Evolutionary conservation across 2,113 vertebrate genomes (phyloP), one percentile per base, ranked within the genome.

Genomic region (Sinocyclocheilus maitianheensis): DNA sequence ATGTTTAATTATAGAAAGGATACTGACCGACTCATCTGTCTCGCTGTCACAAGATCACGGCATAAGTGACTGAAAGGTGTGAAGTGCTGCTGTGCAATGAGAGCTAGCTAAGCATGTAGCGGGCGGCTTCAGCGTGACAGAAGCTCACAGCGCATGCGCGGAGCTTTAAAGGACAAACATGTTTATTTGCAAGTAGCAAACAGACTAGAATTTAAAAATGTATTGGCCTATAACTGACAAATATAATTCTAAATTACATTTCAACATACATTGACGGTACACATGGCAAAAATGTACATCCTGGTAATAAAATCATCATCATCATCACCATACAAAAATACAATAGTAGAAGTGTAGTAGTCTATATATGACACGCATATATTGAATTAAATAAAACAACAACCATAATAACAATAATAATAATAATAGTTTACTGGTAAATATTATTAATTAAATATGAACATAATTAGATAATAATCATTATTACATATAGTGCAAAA

Each of bases 121-220:
- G 14, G 82, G 79, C 63, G 14, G 82, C 72, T 82, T 81, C 40
- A 63, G 83, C 37, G 8, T 65, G 83, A 89, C 86, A 85, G 75
- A 20, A 37, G n/a, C n/a, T 3, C 9, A 81, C 16, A 60, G 86
- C 88, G 88, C 88, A 89, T 87, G 88, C 86, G 83, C 84, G 0
- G 22, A 12, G 24, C 0, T 75, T 62, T 46, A 84, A 87, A 89
- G 80, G 69, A 80, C 84, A 83, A 65, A 69, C 2, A 43, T 40
- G 88, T 76, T 85, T 53, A 18, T 53, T 77, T 53, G 75, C n/a
- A 26, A 77, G 1, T 14, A 30, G 46, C 46, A 3, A 18, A 14
- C 75, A 4, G 16, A 14, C 12, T 7, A 8, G n/a, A 51, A 13
- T 76, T n/a, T 76, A n/a, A n/a, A 16, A 11, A n/a, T 12, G 9